Percentiles rank a stretch among this genome's conserved stretches.
Conservation (phyloP, 35 echinoderm and acorn worm species). For the Lytechinus pictus region DNA sequence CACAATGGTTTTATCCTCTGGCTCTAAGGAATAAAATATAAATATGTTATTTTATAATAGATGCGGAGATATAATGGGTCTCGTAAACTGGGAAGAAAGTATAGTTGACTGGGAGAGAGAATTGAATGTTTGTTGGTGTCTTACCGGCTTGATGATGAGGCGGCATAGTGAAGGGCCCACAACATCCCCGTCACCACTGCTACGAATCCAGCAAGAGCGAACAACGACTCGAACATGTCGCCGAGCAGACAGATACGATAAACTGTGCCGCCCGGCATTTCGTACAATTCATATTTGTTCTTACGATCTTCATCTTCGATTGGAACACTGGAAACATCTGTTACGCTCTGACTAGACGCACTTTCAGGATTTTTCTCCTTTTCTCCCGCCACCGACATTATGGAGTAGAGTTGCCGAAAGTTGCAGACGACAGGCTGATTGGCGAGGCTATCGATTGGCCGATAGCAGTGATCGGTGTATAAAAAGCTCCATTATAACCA, state of each 20-base stretch:
- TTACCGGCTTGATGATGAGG: constrained; percentile 11
- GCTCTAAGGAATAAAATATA: too few species aligned
- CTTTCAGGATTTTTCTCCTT: neutral
- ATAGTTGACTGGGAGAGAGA: neutral
- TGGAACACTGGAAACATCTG: neutral
- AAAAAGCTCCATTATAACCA: neutral
- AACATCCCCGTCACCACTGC: constrained; percentile 20
- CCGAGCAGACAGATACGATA: constrained; percentile 21
- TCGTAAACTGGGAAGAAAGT: neutral
- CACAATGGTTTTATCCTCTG: neutral
- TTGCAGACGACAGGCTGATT: neutral
- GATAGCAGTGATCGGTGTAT: neutral
- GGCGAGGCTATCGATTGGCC: neutral
- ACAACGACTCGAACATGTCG: constrained; percentile 7
- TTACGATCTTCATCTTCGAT: neutral
- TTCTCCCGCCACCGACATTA: neutral
- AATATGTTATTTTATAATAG: too few species aligned
- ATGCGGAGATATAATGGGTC: too few species aligned
- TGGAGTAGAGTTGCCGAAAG: neutral
- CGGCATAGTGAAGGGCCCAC: neutral
- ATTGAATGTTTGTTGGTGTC: neutral
- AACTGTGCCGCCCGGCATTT: constrained; percentile 5
- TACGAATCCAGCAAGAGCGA: neutral
- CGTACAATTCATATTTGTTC: neutral
- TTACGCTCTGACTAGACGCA: neutral